Evolutionary conservation across 2,888 invertebrate genomes (phyloP), one percentile per base, ranked within the genome.

Genomic region (Pristionchus entomophagus): DNA sequence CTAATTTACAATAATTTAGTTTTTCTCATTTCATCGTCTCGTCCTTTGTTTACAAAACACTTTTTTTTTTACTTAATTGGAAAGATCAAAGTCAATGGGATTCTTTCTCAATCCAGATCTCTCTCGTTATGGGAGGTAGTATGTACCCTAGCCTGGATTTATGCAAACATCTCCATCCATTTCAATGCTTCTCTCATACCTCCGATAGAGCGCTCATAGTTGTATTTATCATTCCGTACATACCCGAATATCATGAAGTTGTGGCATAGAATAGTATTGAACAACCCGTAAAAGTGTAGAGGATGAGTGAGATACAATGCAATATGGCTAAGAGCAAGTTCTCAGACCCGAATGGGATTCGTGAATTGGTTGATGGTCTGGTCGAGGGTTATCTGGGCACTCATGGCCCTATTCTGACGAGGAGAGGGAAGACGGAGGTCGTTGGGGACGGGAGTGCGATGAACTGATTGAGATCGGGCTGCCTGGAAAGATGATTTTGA

Each of bases 391-490:
- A 82, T 59, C 41, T 73, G 73, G 4, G 82, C 82, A 59, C 82
- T 82, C 82, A 82, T 82, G 14, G 82, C 82, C 22, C 82, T 51
- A 59, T 82, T 82, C 38, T 53, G 53, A 38, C 82, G 53, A 53
- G 82, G 82, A 38, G 32, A 22, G 3, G 82, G 82, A 82, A 82
- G 26, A 26, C 82, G 41, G 6, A 59, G 56, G 41, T 38, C 59
- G 6, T 53, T 59, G 19, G 59, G 59, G 38, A 41, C 73, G 41
- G 82, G n/a, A 41, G 82, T 26, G 4, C 45, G 38, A 38, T 82
- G 82, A 2, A 59, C 59, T 17, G 82, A 82, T 35, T 59, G 56
- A 35, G 82, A 82, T 12, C 82, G 82, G 19, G 29, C 41, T 17
- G 59, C 5, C 82, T 82, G 82, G n/a, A 8, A 77, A 77, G n/a